Evolutionary conservation across 2,888 invertebrate genomes (phyloP).

Genomic region (Leptopilina myrica): DNA sequence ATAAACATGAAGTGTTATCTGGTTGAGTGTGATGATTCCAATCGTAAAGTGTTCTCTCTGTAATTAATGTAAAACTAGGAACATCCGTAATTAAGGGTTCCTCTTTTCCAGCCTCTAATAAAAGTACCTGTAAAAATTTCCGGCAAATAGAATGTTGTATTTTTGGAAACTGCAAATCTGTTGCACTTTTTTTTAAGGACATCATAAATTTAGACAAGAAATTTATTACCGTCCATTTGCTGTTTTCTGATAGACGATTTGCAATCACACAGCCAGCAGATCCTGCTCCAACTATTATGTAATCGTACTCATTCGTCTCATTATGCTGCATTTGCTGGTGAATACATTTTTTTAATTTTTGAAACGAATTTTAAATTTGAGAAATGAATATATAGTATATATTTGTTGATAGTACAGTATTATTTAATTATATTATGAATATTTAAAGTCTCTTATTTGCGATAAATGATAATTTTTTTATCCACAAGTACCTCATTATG

Average conservation of each 20-base stretch:
- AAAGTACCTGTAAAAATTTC: conserved; percentile 71
- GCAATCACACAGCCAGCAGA: conserved; percentile 91
- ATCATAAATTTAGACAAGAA: too few relatives aligned
- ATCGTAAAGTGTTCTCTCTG: conserved; percentile 78
- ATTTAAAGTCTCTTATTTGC: too few relatives aligned
- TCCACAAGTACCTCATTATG: not conserved
- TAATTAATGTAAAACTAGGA: conserved; percentile 81
- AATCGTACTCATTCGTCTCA: conserved; percentile 84
- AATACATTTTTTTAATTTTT: too few relatives aligned
- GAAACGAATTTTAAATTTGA: too few relatives aligned
- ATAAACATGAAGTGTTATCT: conserved; percentile 80
- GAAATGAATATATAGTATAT: too few relatives aligned
- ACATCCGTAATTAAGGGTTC: conserved; percentile 79
- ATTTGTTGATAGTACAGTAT: too few relatives aligned
- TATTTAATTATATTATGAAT: not conserved
- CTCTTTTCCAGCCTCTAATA: conserved; percentile 89
- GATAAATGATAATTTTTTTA: too few relatives aligned
- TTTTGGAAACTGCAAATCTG: too few relatives aligned
- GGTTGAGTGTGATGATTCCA: conserved; percentile 85
- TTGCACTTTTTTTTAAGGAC: too few relatives aligned
- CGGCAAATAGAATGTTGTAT: too few relatives aligned
- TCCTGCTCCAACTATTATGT: conserved; percentile 89
- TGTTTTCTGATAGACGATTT: conserved; percentile 87
- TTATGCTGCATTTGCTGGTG: not conserved
- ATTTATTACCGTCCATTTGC: conserved; percentile 85